Evolutionary conservation across 2,797 vertebrate species (phyloP).

Genomic region (Mareca strepera): DNA sequence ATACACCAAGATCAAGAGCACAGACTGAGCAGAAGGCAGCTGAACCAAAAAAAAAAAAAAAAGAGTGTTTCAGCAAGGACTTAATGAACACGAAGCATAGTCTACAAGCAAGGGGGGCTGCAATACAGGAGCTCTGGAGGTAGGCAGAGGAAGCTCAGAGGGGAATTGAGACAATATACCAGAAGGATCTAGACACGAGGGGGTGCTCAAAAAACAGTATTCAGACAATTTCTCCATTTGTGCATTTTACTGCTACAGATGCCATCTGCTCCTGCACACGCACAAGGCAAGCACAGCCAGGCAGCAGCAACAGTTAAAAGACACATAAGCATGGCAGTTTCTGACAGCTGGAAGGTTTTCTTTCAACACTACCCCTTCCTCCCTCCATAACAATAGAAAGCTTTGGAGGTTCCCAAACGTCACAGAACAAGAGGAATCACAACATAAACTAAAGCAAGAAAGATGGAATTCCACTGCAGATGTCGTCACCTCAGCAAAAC

Average conservation of each 20-base stretch:
- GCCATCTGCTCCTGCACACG: background rate
- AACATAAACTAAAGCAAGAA: background rate
- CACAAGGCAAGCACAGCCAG: background rate
- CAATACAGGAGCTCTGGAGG: background rate
- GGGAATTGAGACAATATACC: background rate
- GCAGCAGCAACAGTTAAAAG: background rate
- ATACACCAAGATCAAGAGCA: background rate
- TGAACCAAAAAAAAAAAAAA: background rate
- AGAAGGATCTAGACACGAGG: conserved; percentile 35
- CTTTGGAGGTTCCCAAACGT: background rate
- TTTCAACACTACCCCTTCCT: background rate
- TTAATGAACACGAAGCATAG: background rate
- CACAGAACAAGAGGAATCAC: background rate
- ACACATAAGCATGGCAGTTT: background rate
- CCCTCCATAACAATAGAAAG: background rate
- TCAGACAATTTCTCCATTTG: conserved; percentile 34
- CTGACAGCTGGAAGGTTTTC: background rate
- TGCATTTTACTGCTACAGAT: background rate
- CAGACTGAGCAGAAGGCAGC: background rate
- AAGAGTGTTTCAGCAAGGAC: background rate
- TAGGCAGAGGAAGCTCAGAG: background rate
- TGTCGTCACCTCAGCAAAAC: background rate
- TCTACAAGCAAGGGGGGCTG: background rate
- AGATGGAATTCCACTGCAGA: background rate
- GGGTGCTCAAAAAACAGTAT: background rate